Conservation (phyloP, 2,113 vertebrate species). For the Cyprinus carpio region DNA sequence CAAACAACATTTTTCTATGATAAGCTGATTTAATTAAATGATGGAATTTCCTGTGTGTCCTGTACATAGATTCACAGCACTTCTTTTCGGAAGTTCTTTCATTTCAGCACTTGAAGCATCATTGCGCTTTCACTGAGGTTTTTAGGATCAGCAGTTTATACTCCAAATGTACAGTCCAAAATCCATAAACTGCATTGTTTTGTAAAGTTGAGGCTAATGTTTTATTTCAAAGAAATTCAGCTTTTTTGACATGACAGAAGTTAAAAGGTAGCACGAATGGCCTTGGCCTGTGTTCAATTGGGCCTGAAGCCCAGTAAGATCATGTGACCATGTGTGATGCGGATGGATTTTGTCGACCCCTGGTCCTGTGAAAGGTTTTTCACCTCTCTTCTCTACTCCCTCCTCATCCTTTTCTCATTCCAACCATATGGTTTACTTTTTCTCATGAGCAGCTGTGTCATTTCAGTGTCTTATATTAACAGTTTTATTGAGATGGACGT, state of each 20-base stretch:
- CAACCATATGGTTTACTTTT: not conserved
- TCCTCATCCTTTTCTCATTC: conserved; percentile 29
- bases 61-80: not conserved
- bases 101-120: not conserved
- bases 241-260: not conserved
- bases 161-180: not conserved
- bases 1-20: conserved; percentile 17
- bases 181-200: no score
- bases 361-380: conserved; percentile 53
- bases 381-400: conserved; percentile 39
- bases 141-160: not conserved
- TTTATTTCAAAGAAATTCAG: not conserved
- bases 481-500: conserved; percentile 23
- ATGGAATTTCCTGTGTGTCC: conserved; percentile 41
- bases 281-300: conserved; percentile 38
- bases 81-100: not conserved
- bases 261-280: conserved; percentile 31
- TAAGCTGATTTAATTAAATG: conserved; percentile 39
- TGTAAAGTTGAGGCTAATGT: not conserved
- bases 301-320: conserved; percentile 57
- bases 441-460: conserved; percentile 3
- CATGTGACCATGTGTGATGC: conserved; percentile 58
- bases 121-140: not conserved
- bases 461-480: conserved; percentile 10
- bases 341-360: conserved; percentile 50